Base-by-base conservation (phyloP, 2,888 invertebrate genomes). In the Patella ulyssiponensis region DNA sequence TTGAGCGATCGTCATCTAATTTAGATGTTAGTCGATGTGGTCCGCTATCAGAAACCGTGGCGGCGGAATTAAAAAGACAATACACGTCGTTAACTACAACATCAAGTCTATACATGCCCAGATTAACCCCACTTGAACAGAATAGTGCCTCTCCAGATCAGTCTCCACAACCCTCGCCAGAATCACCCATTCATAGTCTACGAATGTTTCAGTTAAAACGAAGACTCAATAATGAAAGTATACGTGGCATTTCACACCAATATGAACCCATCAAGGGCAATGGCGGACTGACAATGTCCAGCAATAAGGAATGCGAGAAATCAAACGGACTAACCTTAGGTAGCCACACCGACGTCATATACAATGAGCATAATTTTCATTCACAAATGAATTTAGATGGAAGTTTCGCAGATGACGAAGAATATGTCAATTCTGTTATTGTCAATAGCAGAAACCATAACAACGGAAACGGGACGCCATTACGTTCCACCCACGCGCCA, bases 331-430 rank as follows among this genome's bases (percentile, higher is more conserved):
- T 44, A 33, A n/a, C 74, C 20, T 20, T 56, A 15, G 4, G 51
- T 15, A 33, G 44, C 64, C 33, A 51, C 5, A 69, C 58, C 14
- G 33, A 44, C 5, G 44, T 44, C 11, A 58, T 64, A 15, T 76
- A 73, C 17, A 70, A 54, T 33, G 73, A 75, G 51, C 52, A 73
- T 2, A 69, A 69, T 11, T 73, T 54, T 15, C 58, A 75, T 52
- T 54, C 73, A 11, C 27, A 71, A 3, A 27, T 70, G 20, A 64
- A 69, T 53, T n/a, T 77, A 15, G 78, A 76, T 51, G 72, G 76
- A 58, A 76, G 77, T 56, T 80, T 80, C 58, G 77, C 80, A 9
- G 80, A 77, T 20, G 77, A 78, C 54, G 80, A 80, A 69, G 80
- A 80, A n/a, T 80, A 80, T 52, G 74, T 80, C 51, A 80, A 80